These are phyloP conservation scores for Parambassis ranga DNA, from an alignment of 2,797 vertebrate genomes.

Conservation along the genomic window DNA sequence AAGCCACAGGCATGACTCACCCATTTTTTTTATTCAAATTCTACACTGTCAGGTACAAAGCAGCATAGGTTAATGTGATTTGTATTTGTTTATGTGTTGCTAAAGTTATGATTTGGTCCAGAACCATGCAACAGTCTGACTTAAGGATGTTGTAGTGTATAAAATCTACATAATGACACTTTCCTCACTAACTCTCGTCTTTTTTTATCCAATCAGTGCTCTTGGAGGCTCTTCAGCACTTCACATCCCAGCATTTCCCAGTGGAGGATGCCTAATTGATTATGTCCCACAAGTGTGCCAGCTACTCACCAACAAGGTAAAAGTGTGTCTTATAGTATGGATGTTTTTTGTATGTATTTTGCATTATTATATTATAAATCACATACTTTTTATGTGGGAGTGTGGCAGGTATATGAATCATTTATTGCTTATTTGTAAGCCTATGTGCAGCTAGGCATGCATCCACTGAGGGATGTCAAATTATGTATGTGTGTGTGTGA, in stretches of 20 bases:
- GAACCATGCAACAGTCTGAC: no score
- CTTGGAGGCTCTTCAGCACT: slow-evolving; percentile 95
- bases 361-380: not conserved
- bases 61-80: not conserved
- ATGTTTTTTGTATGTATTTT: not conserved
- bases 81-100: not conserved
- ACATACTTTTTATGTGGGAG: not conserved
- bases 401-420: slow-evolving; percentile 14
- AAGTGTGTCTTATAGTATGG: not conserved
- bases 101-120: not conserved
- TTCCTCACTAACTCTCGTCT: not conserved
- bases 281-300: slow-evolving; percentile 98
- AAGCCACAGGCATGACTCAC: slow-evolving; percentile 35
- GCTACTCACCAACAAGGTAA: slow-evolving; percentile 96
- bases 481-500: not conserved
- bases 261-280: slow-evolving; percentile 97
- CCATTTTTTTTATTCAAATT: slow-evolving; percentile 4
- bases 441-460: slow-evolving; percentile 7
- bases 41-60: slow-evolving; percentile 8
- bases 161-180: not conserved
- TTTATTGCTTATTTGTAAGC: slow-evolving; percentile 10
- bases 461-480: slow-evolving; percentile 18
- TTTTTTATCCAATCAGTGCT: slow-evolving; percentile 79
- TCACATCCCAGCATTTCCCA: slow-evolving; percentile 95
- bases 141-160: no score